Evolutionary conservation across 2,113 vertebrate species (phyloP), one percentile per base, ranked within the genome.

Genomic region (Geococcyx californianus): DNA sequence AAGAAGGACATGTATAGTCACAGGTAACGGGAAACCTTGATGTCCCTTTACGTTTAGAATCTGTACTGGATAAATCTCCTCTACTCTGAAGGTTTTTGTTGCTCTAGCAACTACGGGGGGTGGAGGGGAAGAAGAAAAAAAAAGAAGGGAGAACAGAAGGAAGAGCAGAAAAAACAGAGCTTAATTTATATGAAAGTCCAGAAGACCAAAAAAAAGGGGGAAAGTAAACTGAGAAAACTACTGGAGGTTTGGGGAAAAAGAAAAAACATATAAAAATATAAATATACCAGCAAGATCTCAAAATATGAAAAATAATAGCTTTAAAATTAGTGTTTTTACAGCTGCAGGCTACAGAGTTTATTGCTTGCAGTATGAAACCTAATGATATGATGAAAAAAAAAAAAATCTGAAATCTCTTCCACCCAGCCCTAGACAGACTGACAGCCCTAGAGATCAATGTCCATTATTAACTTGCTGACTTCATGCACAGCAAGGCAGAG

Each of bases 391-490:
- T 66, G 16, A 54, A 79, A 83, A 92, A 89, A 92, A 89, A 87
- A 13, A 29, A 9, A 20, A 28, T 19, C 75, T 73, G 60, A 86
- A 92, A 75, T 72, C 52, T 75, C 73, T 92, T 84, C 83, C 58
- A 90, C 40, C 25, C 64, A 93, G 44, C 38, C 76, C 77, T 49
- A 73, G 87, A 91, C 84, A 72, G 66, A 87, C 73, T 84, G 92
- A 87, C 94, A 96, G 49, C 60, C 66, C 49, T 9, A 34, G 80
- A 93, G 86, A 95, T 96, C 95, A 91, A 79, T 90, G 94, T 45
- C 92, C 88, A 79, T 90, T 90, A 95, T 95, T 94, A 82, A 84
- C 80, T 89, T 81, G 72, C 92, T 96, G 93, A 89, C 60, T 92
- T 78, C 77, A 91, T 56, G 77, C 34, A 49, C 90, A 94, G 69